These are phyloP conservation scores for Pycnonotus jocosus DNA, from an alignment of 2,113 vertebrate genomes.

Conservation along the genomic window DNA sequence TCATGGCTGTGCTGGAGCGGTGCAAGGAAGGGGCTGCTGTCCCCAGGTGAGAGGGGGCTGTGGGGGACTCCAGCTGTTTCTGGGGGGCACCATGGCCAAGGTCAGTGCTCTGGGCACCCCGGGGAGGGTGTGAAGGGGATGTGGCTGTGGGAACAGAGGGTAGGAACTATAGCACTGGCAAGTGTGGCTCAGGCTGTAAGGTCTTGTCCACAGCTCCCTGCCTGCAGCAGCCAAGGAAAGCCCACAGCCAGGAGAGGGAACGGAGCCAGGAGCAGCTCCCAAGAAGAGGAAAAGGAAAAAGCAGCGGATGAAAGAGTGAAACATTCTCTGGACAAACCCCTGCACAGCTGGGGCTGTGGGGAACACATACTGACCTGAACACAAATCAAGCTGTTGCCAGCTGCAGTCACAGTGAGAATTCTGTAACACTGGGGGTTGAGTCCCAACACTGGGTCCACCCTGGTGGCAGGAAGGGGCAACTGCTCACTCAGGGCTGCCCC, in stretches of 20 bases:
- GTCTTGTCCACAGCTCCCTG: neutral
- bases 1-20: constrained; percentile 85
- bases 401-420: neutral
- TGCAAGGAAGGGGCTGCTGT: neutral
- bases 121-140: neutral
- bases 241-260: neutral
- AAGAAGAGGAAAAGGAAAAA: constrained; percentile 46
- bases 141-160: neutral
- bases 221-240: neutral
- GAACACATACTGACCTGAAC: neutral
- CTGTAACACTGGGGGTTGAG: accelerated
- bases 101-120: accelerated
- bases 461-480: neutral
- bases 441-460: no score
- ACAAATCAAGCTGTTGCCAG: neutral
- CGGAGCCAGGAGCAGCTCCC: neutral
- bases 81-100: no score
- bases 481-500: neutral
- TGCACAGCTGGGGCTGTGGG: neutral
- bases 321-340: neutral
- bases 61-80: neutral
- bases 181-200: neutral
- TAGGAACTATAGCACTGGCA: neutral
- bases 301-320: neutral
- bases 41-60: neutral